These are phyloP conservation scores for Carlito syrichta DNA, from an alignment of 2,113 vertebrate genomes.

Conservation along the genomic window DNA sequence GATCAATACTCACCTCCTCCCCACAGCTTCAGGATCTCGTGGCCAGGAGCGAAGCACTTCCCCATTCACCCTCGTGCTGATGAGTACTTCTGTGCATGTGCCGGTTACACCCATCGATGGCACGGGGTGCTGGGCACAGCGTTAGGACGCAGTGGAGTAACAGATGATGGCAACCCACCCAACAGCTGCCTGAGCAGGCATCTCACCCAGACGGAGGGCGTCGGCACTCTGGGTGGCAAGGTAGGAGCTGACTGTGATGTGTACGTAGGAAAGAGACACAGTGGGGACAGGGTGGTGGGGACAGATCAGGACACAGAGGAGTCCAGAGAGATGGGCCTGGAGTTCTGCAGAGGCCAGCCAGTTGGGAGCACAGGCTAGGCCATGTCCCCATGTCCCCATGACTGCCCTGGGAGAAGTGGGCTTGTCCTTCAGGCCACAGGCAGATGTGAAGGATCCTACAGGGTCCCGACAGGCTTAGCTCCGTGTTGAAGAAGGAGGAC, in stretches of 20 bases:
- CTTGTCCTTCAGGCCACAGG: not conserved
- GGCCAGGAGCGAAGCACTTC: not conserved
- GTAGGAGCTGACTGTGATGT: not conserved
- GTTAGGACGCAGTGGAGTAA: not conserved
- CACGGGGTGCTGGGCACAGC: not conserved
- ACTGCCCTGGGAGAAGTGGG: not conserved
- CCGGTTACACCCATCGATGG: fast-evolving
- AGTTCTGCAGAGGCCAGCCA: not conserved
- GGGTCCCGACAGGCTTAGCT: not conserved
- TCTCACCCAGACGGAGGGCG: not conserved
- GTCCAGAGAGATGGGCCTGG: not conserved
- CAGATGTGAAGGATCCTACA: not conserved
- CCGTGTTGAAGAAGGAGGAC: not conserved
- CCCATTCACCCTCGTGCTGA: fast-evolving
- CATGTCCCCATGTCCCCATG: fast-evolving
- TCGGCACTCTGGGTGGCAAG: not conserved
- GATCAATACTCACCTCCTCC: fast-evolving
- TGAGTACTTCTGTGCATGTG: fast-evolving
- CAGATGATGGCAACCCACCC: not conserved
- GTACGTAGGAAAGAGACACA: not conserved
- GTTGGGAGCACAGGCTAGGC: not conserved
- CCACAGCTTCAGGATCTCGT: not conserved
- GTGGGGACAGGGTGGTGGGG: not conserved
- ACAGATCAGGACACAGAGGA: not conserved
- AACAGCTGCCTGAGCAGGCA: fast-evolving